A percentile compares a stretch with the other conserved stretches of the same genome.
Conservation (phyloP, 2,888 invertebrate species). For the Dasypogon diadema region DNA sequence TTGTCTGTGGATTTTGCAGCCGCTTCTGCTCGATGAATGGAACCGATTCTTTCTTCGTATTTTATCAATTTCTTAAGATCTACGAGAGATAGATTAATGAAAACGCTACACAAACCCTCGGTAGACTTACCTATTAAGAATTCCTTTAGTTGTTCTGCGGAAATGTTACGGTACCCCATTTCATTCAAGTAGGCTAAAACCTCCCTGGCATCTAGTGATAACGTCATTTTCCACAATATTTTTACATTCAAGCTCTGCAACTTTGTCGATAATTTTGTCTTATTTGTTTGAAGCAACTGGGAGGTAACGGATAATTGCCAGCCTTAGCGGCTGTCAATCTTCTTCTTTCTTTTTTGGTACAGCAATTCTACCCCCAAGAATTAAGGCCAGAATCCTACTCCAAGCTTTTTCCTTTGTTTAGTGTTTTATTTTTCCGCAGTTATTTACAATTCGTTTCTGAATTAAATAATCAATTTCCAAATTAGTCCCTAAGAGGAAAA, state of each 20-base stretch:
- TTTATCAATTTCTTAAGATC: constrained; percentile 67
- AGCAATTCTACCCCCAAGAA: too few species aligned
- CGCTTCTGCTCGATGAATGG: constrained; percentile 55
- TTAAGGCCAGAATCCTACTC: too few species aligned
- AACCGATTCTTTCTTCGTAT: constrained; percentile 65
- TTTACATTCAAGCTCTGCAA: neutral
- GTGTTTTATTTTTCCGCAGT: too few species aligned
- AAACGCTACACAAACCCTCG: neutral
- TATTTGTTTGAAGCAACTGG: too few species aligned
- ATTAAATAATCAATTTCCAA: too few species aligned
- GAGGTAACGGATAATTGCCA: neutral
- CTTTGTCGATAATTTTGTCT: too few species aligned
- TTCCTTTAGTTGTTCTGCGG: constrained; percentile 79
- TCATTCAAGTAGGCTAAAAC: constrained; percentile 80
- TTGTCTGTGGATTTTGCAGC: constrained; percentile 58
- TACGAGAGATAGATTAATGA: constrained; percentile 56
- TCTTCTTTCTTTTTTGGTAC: neutral
- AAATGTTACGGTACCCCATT: constrained; percentile 81
- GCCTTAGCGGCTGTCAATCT: neutral
- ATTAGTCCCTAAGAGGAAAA: too few species aligned
- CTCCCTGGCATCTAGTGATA: constrained; percentile 77
- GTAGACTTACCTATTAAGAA: constrained; percentile 77
- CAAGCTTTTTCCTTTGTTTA: too few species aligned
- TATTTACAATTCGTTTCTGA: too few species aligned
- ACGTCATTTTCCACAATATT: constrained; percentile 56